Conservation (phyloP, 2,113 vertebrate genomes). For the Eclectus roratus region DNA sequence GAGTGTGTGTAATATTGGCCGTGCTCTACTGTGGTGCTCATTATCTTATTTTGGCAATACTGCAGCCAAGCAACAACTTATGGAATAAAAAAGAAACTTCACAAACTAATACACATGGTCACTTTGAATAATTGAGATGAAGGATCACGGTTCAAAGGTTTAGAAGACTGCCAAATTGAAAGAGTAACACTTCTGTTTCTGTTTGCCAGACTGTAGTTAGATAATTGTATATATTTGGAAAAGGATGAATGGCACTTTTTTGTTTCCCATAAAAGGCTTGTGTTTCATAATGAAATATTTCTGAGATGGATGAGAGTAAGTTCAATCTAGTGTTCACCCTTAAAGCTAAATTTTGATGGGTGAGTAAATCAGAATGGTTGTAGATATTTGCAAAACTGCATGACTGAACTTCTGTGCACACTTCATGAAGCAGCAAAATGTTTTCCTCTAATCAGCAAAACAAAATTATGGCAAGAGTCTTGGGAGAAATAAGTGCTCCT, state of each 20-base stretch:
- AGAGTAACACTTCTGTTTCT: neutral
- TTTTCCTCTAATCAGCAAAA: conserved; percentile 39
- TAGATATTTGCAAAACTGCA: conserved; percentile 5
- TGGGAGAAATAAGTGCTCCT: neutral
- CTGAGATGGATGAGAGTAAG: conserved; percentile 9
- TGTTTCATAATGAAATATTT: conserved; percentile 34
- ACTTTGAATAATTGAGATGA: conserved; percentile 6
- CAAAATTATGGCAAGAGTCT: neutral
- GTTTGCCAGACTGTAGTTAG: neutral
- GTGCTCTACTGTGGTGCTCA: neutral
- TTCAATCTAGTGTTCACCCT: neutral
- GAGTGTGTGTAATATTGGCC: neutral
- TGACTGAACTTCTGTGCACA: conserved; percentile 42
- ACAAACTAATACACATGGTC: neutral
- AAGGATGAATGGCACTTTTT: conserved; percentile 24
- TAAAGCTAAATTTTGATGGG: conserved; percentile 47
- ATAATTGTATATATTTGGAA: conserved; percentile 58
- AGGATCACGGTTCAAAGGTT: conserved; percentile 2
- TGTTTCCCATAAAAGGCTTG: neutral
- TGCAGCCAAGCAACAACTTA: neutral
- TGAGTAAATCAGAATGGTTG: conserved; percentile 44
- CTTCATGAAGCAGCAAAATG: conserved; percentile 11
- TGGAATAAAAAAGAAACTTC: neutral
- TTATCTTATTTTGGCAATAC: conserved; percentile 10
- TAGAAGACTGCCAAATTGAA: neutral